Evolutionary conservation across 35 echinoderm and acorn worm species (phyloP).

Genomic region (Nesometra sesokonis): DNA sequence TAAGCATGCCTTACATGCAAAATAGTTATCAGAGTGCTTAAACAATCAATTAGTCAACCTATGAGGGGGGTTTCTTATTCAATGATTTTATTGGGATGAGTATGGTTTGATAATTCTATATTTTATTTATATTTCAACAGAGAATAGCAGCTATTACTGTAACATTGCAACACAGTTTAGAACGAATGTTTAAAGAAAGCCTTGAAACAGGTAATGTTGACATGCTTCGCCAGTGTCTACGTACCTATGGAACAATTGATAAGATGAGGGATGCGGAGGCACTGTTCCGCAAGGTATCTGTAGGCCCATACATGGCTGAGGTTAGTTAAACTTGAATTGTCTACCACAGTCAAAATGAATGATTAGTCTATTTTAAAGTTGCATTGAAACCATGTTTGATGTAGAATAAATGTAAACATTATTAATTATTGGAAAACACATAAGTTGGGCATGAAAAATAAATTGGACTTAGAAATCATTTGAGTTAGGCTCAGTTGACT

Average conservation of each 20-base stretch:
- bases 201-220: conserved; percentile 59
- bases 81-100: too few relatives aligned
- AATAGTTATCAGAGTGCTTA: too few relatives aligned
- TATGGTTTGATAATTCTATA: neutral
- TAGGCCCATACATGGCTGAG: conserved; percentile 91
- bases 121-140: conserved; percentile 24
- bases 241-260: conserved; percentile 97
- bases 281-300: conserved; percentile 65
- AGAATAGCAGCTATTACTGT: conserved; percentile 92
- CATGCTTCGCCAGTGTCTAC: conserved; percentile 70
- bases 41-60: too few relatives aligned
- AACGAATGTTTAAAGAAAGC: conserved; percentile 74
- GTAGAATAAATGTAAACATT: too few relatives aligned
- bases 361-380: too few relatives aligned
- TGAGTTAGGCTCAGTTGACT: too few relatives aligned
- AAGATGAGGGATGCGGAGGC: conserved; percentile 97
- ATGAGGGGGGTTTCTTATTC: too few relatives aligned
- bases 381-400: too few relatives aligned
- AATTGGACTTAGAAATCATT: too few relatives aligned
- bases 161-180: conserved; percentile 83
- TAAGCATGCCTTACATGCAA: too few relatives aligned
- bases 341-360: neutral
- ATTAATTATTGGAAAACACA: too few relatives aligned
- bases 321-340: conserved; percentile 18
- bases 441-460: too few relatives aligned